A percentile compares a stretch with the other conserved stretches of the same genome.
Evolutionary conservation across 2,888 invertebrate genomes (phyloP).

Genomic region (Limnephilus rhombicus): DNA sequence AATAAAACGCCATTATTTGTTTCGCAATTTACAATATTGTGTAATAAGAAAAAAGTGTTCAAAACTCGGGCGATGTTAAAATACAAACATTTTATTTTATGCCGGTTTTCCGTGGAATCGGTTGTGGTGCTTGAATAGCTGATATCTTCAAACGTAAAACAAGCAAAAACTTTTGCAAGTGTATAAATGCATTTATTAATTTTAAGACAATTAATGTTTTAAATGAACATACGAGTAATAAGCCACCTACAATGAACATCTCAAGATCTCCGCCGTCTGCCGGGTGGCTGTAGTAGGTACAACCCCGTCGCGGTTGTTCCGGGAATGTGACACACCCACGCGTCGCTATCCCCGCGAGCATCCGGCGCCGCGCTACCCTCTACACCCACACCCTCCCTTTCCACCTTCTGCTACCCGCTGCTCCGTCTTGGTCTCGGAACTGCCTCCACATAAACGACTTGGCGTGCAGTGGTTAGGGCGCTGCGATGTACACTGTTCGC

Average conservation of each 20-base stretch:
- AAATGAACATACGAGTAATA: not conserved
- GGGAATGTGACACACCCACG: slow-evolving; percentile 16
- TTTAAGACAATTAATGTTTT: not conserved
- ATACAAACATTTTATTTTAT: no score
- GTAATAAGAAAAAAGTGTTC: no score
- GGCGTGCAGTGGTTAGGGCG: slow-evolving; percentile 31
- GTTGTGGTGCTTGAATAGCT: no score
- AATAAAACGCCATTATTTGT: no score
- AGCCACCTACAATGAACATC: not conserved
- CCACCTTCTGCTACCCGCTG: not conserved
- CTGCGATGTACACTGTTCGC: not conserved
- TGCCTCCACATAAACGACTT: slow-evolving; percentile 17
- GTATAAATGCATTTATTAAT: not conserved
- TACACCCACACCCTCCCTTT: not conserved
- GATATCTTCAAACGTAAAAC: no score
- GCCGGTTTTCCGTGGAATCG: no score
- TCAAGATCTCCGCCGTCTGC: not conserved
- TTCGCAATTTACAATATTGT: no score
- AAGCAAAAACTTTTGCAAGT: no score
- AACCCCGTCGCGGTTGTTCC: not conserved
- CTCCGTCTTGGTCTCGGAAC: slow-evolving; percentile 16
- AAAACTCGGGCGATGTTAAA: no score
- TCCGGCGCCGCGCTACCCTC: slow-evolving; percentile 53
- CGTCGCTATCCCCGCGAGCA: slow-evolving; percentile 58
- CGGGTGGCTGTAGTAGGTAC: not conserved